Base-by-base conservation (phyloP, 2,113 vertebrate species). In the Otus sunia region DNA sequence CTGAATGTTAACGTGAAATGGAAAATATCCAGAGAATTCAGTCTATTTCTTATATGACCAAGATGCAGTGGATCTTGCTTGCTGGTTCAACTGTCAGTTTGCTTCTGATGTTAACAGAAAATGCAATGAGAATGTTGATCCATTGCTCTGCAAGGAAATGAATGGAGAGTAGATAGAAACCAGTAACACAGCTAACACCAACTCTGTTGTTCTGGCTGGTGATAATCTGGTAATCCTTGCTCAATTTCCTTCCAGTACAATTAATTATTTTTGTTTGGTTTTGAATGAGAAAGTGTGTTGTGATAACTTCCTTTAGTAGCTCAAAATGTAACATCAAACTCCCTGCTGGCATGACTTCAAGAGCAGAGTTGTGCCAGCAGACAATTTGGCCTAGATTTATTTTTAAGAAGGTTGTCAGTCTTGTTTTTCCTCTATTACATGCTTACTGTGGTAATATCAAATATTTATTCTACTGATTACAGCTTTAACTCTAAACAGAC, bases 351-450 rank as follows among this genome's bases (percentile, higher is more conserved):
- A 62, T 12, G 12, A 36, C 68, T 95, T 95, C 97, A 96, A 96
- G 69, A 92, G 71, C 10, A 78, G 85, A 75, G 39, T 72, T 73
- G 79, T 83, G 95, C 94, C 94, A 97, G 69, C 77, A 94, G 89
- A 95, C 94, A 92, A 94, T 97, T 96, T 97, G 94, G 91, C 84
- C 80, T 92, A 94, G 86, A 91, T 95, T 95, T 94, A 96, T 96
- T 97, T 96, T 96, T 78, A 91, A 92, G 86, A 95, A 94, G 80
- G 84, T 77, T 94, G 94, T 95, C 92, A 77, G 74, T 96, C 94
- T 96, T 94, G 83, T 94, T 95, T 75, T 94, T 87, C 3, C 3
- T 12, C 53, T 73, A 32, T 91, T 69, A 55, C 11, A 39, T 85
- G 53, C 59, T 95, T 88, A 66, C 52, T 87, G 41, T 76, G 77